Evolutionary conservation across 2,888 invertebrate genomes (phyloP).

Genomic region (Hypselothyrea guttata): DNA sequence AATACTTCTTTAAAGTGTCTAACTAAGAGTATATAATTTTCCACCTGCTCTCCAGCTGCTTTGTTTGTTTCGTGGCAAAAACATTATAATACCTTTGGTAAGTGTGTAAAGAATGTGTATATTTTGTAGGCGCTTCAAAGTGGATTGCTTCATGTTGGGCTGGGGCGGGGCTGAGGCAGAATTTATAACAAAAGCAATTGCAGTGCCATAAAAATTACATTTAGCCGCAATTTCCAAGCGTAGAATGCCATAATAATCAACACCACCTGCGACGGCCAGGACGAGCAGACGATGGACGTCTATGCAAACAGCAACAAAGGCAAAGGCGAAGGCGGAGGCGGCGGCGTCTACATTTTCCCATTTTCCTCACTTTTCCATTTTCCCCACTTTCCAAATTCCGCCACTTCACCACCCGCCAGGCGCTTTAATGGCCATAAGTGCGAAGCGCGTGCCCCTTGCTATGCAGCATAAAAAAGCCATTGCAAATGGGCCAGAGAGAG

Average conservation of each 20-base stretch:
- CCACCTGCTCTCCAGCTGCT: no score
- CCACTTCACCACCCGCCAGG: conserved; percentile 4
- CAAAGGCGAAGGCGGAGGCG: no score
- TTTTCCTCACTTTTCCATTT: neutral
- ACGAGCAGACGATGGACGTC: conserved; percentile 36
- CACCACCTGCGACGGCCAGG: conserved; percentile 56
- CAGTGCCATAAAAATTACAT: conserved; percentile 73
- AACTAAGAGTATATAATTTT: no score
- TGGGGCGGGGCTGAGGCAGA: conserved; percentile 38
- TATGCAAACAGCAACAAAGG: conserved; percentile 37
- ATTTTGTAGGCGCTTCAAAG: neutral
- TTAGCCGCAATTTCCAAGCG: conserved; percentile 39
- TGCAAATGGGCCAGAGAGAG: no score
- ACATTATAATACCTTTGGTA: neutral
- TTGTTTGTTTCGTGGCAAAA: no score
- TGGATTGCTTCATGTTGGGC: conserved; percentile 44
- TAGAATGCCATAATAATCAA: conserved; percentile 61
- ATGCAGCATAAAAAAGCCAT: neutral
- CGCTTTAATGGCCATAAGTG: conserved; percentile 44
- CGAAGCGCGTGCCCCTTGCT: conserved; percentile 39
- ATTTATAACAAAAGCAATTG: conserved; percentile 71
- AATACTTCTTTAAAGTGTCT: no score
- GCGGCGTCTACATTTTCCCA: conserved; percentile 20
- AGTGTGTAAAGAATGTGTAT: neutral
- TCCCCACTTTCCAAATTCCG: neutral